These are phyloP conservation scores for Myrmophylax atrothorax DNA, from an alignment of 2,113 vertebrate genomes.

Conservation along the genomic window DNA sequence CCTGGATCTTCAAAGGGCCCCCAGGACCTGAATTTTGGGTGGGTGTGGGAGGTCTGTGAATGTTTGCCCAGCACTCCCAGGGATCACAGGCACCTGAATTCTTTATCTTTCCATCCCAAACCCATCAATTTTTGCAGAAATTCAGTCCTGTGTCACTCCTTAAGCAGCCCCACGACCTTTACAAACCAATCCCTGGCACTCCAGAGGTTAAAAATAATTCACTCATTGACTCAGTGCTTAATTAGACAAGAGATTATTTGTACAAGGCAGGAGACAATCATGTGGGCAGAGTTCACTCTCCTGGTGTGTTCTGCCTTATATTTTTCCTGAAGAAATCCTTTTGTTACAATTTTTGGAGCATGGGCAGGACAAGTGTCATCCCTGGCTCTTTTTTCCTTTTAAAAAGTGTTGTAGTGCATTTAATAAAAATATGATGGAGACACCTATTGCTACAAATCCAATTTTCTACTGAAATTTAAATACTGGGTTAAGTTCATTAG, in stretches of 20 bases:
- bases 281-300: background rate
- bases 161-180: fast-evolving
- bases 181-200: background rate
- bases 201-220: background rate
- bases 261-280: background rate
- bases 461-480: background rate
- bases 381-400: background rate
- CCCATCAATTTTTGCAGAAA: background rate
- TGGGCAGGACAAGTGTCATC: background rate
- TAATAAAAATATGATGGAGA: background rate
- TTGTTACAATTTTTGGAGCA: background rate
- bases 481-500: background rate
- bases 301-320: background rate
- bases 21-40: background rate
- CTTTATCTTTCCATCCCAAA: background rate
- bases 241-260: slow-evolving; percentile 18
- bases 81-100: background rate
- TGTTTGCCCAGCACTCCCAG: background rate
- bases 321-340: background rate
- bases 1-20: background rate
- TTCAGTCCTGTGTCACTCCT: background rate
- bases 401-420: background rate
- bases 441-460: background rate
- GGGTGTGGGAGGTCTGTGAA: background rate
- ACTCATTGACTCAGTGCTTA: background rate